Evolutionary conservation across 2,113 vertebrate species (phyloP).

Genomic region (Piliocolobus tephrosceles): DNA sequence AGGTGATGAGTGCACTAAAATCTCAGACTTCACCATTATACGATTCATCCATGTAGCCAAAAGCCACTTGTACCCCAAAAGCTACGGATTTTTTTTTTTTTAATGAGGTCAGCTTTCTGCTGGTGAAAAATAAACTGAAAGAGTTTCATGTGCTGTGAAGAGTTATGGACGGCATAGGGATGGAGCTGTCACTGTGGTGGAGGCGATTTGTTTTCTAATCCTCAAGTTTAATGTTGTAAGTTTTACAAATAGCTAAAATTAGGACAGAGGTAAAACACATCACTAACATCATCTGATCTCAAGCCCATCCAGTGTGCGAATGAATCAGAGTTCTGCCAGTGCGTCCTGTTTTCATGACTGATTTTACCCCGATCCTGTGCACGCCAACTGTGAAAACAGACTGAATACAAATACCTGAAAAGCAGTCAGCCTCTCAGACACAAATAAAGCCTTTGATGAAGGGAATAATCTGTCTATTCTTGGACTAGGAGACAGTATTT

Average conservation of each 20-base stretch:
- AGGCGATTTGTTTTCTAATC: slow-evolving; percentile 54
- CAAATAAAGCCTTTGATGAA: background rate
- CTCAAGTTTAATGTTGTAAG: slow-evolving; percentile 31
- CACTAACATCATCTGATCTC: background rate
- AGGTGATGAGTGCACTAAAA: too few species aligned
- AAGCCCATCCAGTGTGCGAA: background rate
- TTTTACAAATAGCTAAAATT: slow-evolving; percentile 26
- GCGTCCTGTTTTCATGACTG: background rate
- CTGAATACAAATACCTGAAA: background rate
- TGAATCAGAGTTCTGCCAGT: background rate
- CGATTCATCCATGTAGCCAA: too few species aligned
- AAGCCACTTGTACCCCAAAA: too few species aligned
- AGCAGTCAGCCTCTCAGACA: background rate
- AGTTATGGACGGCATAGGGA: slow-evolving; percentile 54
- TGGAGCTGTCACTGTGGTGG: background rate
- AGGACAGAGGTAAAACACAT: slow-evolving; percentile 45
- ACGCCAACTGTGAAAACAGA: background rate
- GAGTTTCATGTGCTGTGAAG: background rate
- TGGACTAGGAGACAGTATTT: background rate
- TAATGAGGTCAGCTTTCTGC: background rate
- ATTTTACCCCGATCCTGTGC: background rate
- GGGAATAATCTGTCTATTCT: background rate
- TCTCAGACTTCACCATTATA: too few species aligned
- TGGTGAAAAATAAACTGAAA: slow-evolving; percentile 35
- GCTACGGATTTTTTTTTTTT: too few species aligned